A percentile compares a stretch with the other conserved stretches of the same genome.
Conservation (phyloP, 2,888 invertebrate species). For the Plagiodera versicolora region DNA sequence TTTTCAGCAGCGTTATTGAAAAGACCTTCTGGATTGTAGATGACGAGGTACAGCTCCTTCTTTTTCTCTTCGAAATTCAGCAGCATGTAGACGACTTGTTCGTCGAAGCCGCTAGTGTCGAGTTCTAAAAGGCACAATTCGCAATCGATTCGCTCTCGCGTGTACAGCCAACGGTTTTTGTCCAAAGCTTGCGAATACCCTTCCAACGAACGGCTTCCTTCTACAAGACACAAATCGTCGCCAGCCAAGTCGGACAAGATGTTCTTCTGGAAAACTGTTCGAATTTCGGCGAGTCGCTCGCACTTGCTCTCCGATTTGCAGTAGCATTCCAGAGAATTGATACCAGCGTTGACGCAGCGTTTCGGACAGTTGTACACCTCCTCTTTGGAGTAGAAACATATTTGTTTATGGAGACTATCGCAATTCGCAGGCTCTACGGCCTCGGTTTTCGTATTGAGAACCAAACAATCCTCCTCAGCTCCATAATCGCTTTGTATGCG, state of each 20-base stretch:
- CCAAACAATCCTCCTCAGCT: conserved; percentile 32
- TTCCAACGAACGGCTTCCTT: neutral
- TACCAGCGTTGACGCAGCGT: conserved; percentile 32
- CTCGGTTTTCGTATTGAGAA: conserved; percentile 18
- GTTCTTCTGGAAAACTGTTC: conserved; percentile 25
- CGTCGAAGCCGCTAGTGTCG: neutral
- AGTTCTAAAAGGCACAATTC: conserved; percentile 35
- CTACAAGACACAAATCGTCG: conserved; percentile 32
- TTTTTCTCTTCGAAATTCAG: conserved; percentile 38
- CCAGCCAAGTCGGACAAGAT: conserved; percentile 30
- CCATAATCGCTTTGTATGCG: conserved; percentile 28
- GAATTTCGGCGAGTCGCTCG: conserved; percentile 14
- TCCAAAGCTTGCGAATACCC: conserved; percentile 22
- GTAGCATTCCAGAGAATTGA: conserved; percentile 33
- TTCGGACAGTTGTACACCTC: conserved; percentile 33
- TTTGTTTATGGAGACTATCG: conserved; percentile 20
- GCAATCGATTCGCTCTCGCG: conserved; percentile 25
- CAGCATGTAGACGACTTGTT: conserved; percentile 30
- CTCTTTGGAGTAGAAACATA: conserved; percentile 25
- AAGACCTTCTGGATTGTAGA: conserved; percentile 61
- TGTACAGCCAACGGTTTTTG: conserved; percentile 25
- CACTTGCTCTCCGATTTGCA: conserved; percentile 30
- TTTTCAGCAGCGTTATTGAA: conserved; percentile 59
- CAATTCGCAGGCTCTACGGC: conserved; percentile 30
- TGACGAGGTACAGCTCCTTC: conserved; percentile 50